Conservation (phyloP, 1,140 invertebrate genomes). For the Aculops lycopersici region DNA sequence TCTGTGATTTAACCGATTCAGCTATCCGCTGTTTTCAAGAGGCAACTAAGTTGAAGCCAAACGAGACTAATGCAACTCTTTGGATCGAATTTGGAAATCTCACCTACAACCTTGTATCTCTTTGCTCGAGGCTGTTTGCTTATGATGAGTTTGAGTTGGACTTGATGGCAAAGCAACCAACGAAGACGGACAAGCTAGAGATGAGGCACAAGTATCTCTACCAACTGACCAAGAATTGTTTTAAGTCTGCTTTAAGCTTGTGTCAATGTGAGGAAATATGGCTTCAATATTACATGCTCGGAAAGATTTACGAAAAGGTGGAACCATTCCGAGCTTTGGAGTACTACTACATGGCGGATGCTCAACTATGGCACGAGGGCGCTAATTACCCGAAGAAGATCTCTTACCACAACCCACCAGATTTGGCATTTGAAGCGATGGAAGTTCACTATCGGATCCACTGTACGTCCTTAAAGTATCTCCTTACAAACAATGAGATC, state of each 20-base stretch:
- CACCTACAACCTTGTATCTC: conserved; percentile 47
- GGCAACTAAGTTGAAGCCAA: conserved; percentile 32
- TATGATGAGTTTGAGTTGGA: conserved; percentile 24
- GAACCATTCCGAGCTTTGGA: conserved; percentile 18
- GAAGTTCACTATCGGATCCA: conserved; percentile 35
- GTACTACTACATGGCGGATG: conserved; percentile 10
- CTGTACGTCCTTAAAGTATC: conserved; percentile 45
- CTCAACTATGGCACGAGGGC: conserved; percentile 37
- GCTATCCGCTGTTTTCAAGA: conserved; percentile 40
- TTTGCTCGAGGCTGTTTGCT: conserved; percentile 27
- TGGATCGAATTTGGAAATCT: conserved; percentile 64
- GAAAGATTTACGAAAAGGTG: conserved; percentile 56
- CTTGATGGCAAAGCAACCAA: conserved; percentile 16
- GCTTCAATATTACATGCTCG: conserved; percentile 67
- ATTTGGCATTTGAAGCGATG: conserved; percentile 52
- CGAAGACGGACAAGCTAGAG: conserved; percentile 30
- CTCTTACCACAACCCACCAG: conserved; percentile 41
- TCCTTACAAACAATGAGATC: conserved; percentile 14
- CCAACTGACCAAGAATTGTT: conserved; percentile 35
- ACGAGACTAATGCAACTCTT: conserved; percentile 27
- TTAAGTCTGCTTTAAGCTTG: conserved; percentile 28
- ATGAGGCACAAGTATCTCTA: conserved; percentile 41
- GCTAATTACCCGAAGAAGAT: conserved; percentile 57
- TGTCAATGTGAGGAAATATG: conserved; percentile 32
- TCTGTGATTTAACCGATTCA: conserved; percentile 30